Base-by-base conservation (phyloP, 2,888 invertebrate species). In the Tillus elongatus region DNA sequence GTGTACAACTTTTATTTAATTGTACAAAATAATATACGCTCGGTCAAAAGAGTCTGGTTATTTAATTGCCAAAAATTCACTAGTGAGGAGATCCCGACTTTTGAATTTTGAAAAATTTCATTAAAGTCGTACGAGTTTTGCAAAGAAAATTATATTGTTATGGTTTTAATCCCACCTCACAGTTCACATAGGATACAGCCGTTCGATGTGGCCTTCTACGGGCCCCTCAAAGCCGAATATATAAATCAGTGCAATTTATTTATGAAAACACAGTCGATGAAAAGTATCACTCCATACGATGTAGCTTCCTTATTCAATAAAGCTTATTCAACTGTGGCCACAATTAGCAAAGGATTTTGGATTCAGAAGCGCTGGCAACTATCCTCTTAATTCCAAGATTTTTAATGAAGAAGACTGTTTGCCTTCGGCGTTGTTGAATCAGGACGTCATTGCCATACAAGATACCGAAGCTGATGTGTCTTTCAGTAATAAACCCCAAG, bases 111-210 rank as follows among this genome's bases (percentile, higher is more conserved):
- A n/a, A n/a, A n/a, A n/a, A n/a, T n/a, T n/a, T n/a, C n/a, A n/a
- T n/a, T n/a, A n/a, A n/a, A n/a, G 35, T 13, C 42, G 29, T 48
- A 46, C 33, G 46, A 54, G 29, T 46, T 42, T 30, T 54, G 46
- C 31, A 43, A 43, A 33, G 9, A 28, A 27, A 46, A 49, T 15
- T 6, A 27, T 27, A 14, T 27, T 14, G 12, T 26, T 34, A 34
- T 34, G 27, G 3, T 27, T 13, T 34, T 27, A 11, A 4, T 34
- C 12, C 27, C 34, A 27, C 34, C 19, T 6, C 33, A 34, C n/a
- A 27, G 3, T 4, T 34, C 27, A 4, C 27, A 34, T 27, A 24
- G 34, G 26, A 27, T 24, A 13, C 34, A 34, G 15, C 34, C n/a
- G n/a, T n/a, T n/a, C n/a, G n/a, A n/a, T n/a, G n/a, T n/a, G n/a